Percentiles rank a stretch among this genome's conserved stretches.
Evolutionary conservation across 2,113 vertebrate species (phyloP).

Genomic region (Myodes glareolus): DNA sequence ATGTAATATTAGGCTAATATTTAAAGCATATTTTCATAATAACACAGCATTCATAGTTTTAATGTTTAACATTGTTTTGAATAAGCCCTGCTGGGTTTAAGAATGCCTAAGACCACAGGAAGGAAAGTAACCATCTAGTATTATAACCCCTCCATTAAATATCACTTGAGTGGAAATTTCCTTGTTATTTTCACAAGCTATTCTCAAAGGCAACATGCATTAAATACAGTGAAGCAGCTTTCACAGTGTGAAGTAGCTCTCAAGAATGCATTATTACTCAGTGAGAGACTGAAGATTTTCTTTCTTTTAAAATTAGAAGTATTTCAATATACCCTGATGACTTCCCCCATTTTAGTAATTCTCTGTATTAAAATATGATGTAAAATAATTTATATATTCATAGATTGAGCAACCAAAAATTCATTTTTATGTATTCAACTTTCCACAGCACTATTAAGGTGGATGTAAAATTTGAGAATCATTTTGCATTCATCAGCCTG

Average conservation of each 20-base stretch:
- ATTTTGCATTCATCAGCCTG: not conserved
- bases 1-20: not conserved
- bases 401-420: not conserved
- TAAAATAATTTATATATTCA: not conserved
- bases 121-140: not conserved
- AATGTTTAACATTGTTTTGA: not conserved
- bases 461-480: not conserved
- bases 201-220: not conserved
- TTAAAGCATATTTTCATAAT: not conserved
- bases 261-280: not conserved
- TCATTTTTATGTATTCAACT: not conserved
- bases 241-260: not conserved
- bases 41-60: not conserved
- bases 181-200: slow-evolving; percentile 24
- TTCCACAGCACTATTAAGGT: not conserved
- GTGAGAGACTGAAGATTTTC: not conserved
- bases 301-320: not conserved
- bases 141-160: not conserved
- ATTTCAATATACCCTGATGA: not conserved
- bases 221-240: not conserved
- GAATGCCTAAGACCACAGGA: not conserved
- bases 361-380: not conserved
- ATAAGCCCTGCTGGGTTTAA: not conserved
- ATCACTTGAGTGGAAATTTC: not conserved
- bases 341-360: not conserved